A percentile compares a stretch with the other conserved stretches of the same genome.
phyloP scores from a whole-genome alignment of 2,888 invertebrate species.

The Crocallis elinguaria region DNA sequence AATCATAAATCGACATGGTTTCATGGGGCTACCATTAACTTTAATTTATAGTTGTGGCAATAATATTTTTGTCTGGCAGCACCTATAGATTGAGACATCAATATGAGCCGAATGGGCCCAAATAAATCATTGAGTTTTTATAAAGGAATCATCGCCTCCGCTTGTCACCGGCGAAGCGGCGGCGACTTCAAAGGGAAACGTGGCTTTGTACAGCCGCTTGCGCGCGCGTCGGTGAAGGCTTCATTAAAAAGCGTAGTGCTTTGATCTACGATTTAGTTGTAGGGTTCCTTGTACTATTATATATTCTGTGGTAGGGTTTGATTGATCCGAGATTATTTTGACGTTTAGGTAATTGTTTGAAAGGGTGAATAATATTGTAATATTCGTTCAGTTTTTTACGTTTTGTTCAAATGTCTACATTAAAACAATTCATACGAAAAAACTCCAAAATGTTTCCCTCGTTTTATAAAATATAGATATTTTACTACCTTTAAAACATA shows the following conservation, averaged over 20 bases:
- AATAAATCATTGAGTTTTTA: conserved; percentile 82
- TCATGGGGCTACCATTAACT: conserved; percentile 32
- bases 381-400: conserved; percentile 27
- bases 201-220: conserved; percentile 64
- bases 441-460: too few species aligned
- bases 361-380: conserved; percentile 46
- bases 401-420: neutral
- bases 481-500: too few species aligned
- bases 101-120: conserved; percentile 51
- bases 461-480: too few species aligned
- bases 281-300: too few species aligned
- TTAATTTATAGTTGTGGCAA: conserved; percentile 35
- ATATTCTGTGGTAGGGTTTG: conserved; percentile 57
- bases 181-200: conserved; percentile 60
- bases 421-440: conserved; percentile 14
- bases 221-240: conserved; percentile 68
- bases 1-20: conserved; percentile 28
- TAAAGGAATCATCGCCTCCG: conserved; percentile 78
- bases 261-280: conserved; percentile 62
- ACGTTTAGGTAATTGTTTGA: conserved; percentile 56
- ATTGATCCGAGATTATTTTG: conserved; percentile 48
- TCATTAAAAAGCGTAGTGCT: conserved; percentile 65
- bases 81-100: conserved; percentile 46
- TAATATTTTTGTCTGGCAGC: conserved; percentile 27
- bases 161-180: conserved; percentile 64